Percentiles rank a stretch among this genome's conserved stretches.
These are phyloP conservation scores for Dorcus hopei DNA, from an alignment of 2,888 invertebrate species.

Conservation along the genomic window DNA sequence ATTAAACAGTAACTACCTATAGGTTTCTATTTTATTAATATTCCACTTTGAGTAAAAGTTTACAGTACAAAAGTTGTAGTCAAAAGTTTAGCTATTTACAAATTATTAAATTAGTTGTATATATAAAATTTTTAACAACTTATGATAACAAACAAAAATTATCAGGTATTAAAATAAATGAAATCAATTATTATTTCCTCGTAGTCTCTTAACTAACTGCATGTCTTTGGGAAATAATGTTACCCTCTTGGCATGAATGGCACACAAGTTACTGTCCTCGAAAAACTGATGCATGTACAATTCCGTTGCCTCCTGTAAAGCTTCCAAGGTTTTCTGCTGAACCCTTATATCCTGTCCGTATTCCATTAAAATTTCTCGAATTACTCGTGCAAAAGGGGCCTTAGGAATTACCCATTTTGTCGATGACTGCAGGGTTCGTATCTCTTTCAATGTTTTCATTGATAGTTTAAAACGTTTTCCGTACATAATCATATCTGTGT, in stretches of 20 bases:
- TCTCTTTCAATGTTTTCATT: constrained; percentile 29
- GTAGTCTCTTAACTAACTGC: constrained; percentile 32
- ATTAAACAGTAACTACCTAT: too few relatives aligned
- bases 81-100: too few relatives aligned
- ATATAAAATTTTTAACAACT: too few relatives aligned
- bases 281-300: constrained; percentile 51
- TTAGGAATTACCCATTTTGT: constrained; percentile 46
- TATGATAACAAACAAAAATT: too few relatives aligned
- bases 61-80: too few relatives aligned
- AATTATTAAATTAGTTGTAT: too few relatives aligned
- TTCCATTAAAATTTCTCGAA: constrained; percentile 45
- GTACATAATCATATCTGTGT: constrained; percentile 9
- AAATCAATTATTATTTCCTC: too few relatives aligned
- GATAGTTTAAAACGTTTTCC: constrained; percentile 14
- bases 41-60: too few relatives aligned
- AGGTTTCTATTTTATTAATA: too few relatives aligned
- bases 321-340: constrained; percentile 46
- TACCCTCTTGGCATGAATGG: constrained; percentile 48
- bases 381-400: constrained; percentile 46
- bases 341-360: constrained; percentile 32
- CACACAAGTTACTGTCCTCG: constrained; percentile 48
- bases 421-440: constrained; percentile 32
- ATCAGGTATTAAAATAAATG: too few relatives aligned
- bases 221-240: constrained; percentile 51
- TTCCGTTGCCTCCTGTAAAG: constrained; percentile 52